Percentiles rank a stretch among this genome's conserved stretches.
Conservation (phyloP, 2,888 invertebrate species). For the Polylopha cassiicola region DNA sequence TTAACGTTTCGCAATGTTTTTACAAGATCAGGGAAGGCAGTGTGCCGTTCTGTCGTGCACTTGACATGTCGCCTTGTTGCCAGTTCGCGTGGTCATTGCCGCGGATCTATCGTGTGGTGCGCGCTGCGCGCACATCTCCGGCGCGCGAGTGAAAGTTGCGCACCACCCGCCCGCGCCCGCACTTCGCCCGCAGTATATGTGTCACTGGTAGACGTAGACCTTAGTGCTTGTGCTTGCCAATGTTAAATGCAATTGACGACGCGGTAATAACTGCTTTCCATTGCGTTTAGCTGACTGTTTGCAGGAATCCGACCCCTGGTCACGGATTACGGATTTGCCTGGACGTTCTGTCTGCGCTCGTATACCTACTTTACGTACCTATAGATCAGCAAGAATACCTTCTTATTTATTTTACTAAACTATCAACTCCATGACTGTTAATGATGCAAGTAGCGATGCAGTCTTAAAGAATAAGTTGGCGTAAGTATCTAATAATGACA, state of each 20-base stretch:
- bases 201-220: conserved; percentile 22
- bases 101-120: conserved; percentile 27
- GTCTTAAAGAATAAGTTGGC: too few species aligned
- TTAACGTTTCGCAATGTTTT: too few species aligned
- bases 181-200: conserved; percentile 22
- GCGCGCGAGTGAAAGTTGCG: conserved; percentile 62
- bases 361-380: too few species aligned
- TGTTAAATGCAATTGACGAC: conserved; percentile 15
- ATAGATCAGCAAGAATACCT: too few species aligned
- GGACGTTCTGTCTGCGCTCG: too few species aligned
- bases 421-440: too few species aligned
- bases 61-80: conserved; percentile 47
- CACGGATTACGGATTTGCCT: too few species aligned
- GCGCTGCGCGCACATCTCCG: conserved; percentile 36
- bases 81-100: conserved; percentile 58
- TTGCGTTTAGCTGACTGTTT: neutral
- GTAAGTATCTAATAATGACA: too few species aligned
- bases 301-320: too few species aligned
- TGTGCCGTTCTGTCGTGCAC: conserved; percentile 35
- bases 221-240: conserved; percentile 15
- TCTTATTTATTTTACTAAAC: too few species aligned
- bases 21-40: too few species aligned
- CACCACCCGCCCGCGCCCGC: conserved; percentile 22
- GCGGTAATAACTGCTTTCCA: conserved; percentile 8
- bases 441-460: too few species aligned